Evolutionary conservation across 2,113 vertebrate species (phyloP), one percentile per base, ranked within the genome.

Genomic region (Colinus virginianus): DNA sequence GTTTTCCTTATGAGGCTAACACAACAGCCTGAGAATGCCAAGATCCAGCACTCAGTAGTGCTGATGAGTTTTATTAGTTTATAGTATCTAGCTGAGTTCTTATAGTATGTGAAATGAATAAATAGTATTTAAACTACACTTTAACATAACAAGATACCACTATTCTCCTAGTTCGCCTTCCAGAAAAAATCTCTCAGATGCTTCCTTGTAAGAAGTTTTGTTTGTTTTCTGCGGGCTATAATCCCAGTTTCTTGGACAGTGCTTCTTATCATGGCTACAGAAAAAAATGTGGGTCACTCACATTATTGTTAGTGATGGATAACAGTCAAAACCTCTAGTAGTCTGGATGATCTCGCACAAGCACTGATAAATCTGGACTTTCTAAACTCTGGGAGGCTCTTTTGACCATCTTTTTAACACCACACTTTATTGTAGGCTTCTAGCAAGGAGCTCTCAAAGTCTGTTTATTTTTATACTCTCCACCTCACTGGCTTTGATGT

Each of bases 141-240:
- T 78, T 21, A 90, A 20, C 32, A 34, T 25, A 76, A 72, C 18
- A 78, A 66, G 55, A 43, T 34, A 74, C 17, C 64, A 26, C 88
- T 79, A 17, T 63, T 74, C 53, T 66, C 82, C 56, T 36, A 63
- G 42, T 45, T 89, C 74, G 7, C 49, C 79, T 93, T 94, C 82
- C 71, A 92, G 80, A 46, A 32, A 17, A n/a, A 36, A 48, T 10
- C 38, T 26, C 49, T 93, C 49, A 63, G 87, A 30, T 74, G 36
- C 45, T 87, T 9, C 32, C 16, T 69, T 66, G 23, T 8, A 56
- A 87, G 70, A 77, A 80, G 3, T 59, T 87, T 26, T 70, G 38
- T 93, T 92, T 90, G 75, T 82, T 93, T 96, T 74, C 63, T 56
- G 30, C 59, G 87, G 78, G 75, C 40, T 59, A 12, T 25, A 66